Base-by-base conservation (phyloP, 2,113 vertebrate species). In the Bujurquina vittata region DNA sequence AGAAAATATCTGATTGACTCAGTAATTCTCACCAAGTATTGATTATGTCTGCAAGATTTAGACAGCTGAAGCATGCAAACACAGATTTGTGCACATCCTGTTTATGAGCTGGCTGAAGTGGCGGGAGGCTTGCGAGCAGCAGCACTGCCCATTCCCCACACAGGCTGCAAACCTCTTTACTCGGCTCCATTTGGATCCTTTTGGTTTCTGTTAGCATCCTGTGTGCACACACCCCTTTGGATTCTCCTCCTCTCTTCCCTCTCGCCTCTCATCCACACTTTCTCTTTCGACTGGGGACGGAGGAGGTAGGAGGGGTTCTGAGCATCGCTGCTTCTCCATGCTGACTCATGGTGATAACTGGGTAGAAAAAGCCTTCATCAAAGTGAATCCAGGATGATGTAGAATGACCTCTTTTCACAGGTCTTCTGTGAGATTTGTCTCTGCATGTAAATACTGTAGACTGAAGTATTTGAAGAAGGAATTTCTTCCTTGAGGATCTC, bases 251-350 rank as follows among this genome's bases (percentile, higher is more conserved):
- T 86, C 75, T 67, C 58, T 18, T 75, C 20, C 57, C 57, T 76
- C 75, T 79, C 29, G 11, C 22, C 61, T 69, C 69, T 75, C 8
- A 12, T 85, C 69, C 61, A 43, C 54, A 69, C 88, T 79, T 88
- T 91, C 59, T 84, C 75, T 77, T 69, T 80, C 63, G 26, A 74
- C 83, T 43, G 40, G 37, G 57, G 84, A 80, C 81, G 29, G 81
- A 81, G 37, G 46, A 90, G 87, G 87, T 89, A 85, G 89, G 84
- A 92, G 84, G 85, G 63, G 81, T 86, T 79, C 57, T 79, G 79
- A 73, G 83, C 76, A 57, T 83, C 57, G 26, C 20, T 72, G 49
- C 80, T 84, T 85, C 72, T 80, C 54, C 60, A 55, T 85, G 78
- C 58, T 89, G 87, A 89, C 84, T 87, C 80, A 84, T 79, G 54